Base-by-base conservation (phyloP, 2,113 vertebrate species). In the Diadophis punctatus region DNA sequence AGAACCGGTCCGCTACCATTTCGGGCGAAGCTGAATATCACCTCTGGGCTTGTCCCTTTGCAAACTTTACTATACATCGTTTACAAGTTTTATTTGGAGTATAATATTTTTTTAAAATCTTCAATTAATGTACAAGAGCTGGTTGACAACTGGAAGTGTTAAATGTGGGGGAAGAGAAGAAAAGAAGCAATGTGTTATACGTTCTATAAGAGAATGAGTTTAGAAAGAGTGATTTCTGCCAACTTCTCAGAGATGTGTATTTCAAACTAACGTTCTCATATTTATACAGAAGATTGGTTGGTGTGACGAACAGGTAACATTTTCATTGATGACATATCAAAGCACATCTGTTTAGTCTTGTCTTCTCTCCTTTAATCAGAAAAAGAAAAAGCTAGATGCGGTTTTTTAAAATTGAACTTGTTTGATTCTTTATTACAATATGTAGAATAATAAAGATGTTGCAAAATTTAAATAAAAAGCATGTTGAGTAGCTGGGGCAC, bases 1-100 rank as follows among this genome's bases (percentile, higher is more conserved):
- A 46, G 46, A 46, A 46, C 46, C 46, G 46, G 46, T 48, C 48
- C 4, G 48, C 4, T 48, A 48, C 4, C 48, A 4, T 2, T 48
- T 48, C 7, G 48, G 48, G 4, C 48, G 48, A 48, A 48, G 4
- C 48, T 48, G 48, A 48, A 48, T 48, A 48, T 4, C 48, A 48
- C 48, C 48, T 48, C 48, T 48, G 48, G 86, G n/a, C 46, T 8
- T 46, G 2, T n/a, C 4, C 43, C 49, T n/a, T n/a, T 58, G 8
- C 10, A 80, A n/a, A 87, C n/a, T 96, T 95, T 94, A 96, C 95
- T 89, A 93, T 95, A 96, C 96, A 93, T 97, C 8, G 43, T 30
- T 85, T 85, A 27, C 43, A 53, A 48, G 43, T 30, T 85, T 14
- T 43, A 39, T 51, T 86, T 52, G 55, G 30, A 34, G 60, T 55